Conservation (phyloP, 2,113 vertebrate genomes). For the Silurus asotus region DNA sequence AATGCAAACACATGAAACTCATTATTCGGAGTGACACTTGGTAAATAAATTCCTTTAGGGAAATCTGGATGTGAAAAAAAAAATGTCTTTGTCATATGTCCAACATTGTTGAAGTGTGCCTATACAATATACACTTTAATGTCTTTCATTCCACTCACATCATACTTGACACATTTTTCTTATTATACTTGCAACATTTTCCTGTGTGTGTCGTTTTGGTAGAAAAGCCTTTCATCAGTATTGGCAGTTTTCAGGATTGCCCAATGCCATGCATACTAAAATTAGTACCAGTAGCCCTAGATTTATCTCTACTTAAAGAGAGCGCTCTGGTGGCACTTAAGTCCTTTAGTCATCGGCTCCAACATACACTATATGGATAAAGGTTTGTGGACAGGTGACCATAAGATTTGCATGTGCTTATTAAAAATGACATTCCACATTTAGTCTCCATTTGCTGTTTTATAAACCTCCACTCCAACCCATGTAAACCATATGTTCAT, state of each 20-base stretch:
- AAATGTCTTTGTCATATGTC: too few species aligned
- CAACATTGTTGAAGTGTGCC: too few species aligned
- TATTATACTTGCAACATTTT: not conserved
- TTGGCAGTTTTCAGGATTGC: not conserved
- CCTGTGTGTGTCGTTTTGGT: not conserved
- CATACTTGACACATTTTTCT: not conserved
- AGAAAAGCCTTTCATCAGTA: not conserved
- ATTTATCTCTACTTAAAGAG: not conserved
- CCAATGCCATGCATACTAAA: not conserved
- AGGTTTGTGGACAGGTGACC: too few species aligned
- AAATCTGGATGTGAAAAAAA: not conserved
- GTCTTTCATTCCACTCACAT: not conserved
- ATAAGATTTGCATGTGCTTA: too few species aligned
- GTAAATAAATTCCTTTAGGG: not conserved
- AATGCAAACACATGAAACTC: constrained; percentile 23
- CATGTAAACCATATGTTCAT: too few species aligned
- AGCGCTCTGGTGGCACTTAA: not conserved
- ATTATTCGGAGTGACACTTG: not conserved
- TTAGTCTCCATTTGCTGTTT: too few species aligned
- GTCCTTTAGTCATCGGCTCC: not conserved
- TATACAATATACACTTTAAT: not conserved
- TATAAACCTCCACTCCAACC: too few species aligned
- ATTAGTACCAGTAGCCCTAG: not conserved
- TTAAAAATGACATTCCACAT: too few species aligned
- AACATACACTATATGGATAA: not conserved